Conservation (phyloP, 2,888 invertebrate genomes). For the Polymixis flavicincta region DNA sequence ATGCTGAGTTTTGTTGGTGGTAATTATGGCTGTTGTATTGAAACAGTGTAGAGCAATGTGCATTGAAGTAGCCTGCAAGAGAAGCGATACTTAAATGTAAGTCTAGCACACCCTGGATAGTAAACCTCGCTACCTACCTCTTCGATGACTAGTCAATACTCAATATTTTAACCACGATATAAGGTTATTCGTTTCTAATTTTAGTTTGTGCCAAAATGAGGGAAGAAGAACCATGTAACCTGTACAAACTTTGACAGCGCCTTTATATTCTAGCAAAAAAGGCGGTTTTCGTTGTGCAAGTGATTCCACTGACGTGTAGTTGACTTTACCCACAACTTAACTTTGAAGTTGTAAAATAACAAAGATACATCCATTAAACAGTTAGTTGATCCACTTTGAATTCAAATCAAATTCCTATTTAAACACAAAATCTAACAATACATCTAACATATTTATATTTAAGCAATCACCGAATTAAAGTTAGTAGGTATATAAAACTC, state of each 20-base stretch:
- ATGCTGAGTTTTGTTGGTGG: not conserved
- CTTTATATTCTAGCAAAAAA: no score
- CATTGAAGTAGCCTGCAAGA: not conserved
- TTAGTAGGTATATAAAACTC: constrained; percentile 9
- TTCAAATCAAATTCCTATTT: not conserved
- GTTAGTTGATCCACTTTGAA: not conserved
- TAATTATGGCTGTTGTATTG: not conserved
- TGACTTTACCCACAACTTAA: not conserved
- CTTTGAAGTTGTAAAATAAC: not conserved
- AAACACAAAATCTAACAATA: not conserved
- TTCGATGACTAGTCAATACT: no score
- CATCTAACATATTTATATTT: not conserved
- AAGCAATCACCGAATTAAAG: constrained; percentile 8
- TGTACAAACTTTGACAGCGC: no score
- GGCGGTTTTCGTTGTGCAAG: not conserved
- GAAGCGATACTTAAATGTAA: no score
- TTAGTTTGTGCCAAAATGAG: no score
- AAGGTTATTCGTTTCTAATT: no score
- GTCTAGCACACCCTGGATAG: no score
- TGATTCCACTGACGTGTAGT: not conserved
- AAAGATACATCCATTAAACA: not conserved
- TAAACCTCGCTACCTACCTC: no score
- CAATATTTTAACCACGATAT: no score
- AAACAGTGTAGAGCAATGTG: not conserved
- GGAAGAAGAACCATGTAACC: no score